These are phyloP conservation scores for Mus minutoides DNA, from an alignment of 2,797 vertebrate genomes.

Conservation along the genomic window DNA sequence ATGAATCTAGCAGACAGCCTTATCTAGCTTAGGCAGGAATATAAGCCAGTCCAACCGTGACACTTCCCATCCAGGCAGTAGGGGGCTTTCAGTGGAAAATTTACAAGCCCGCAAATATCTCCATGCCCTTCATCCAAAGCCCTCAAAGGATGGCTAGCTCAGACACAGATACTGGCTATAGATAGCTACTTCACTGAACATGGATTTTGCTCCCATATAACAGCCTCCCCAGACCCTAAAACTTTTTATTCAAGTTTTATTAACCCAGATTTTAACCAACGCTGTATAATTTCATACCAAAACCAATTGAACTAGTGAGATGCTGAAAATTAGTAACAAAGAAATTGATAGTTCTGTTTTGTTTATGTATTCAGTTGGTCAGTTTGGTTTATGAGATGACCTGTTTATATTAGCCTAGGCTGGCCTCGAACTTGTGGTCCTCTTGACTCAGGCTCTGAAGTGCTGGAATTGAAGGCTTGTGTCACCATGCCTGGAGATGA, in stretches of 20 bases:
- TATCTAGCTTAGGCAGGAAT: slow-evolving; percentile 22
- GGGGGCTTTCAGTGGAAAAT: not conserved
- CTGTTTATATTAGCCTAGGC: not conserved
- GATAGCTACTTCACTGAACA: not conserved
- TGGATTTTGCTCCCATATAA: not conserved
- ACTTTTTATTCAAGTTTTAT: not conserved
- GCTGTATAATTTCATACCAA: not conserved
- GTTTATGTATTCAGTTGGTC: not conserved
- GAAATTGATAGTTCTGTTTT: not conserved
- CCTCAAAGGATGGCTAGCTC: not conserved
- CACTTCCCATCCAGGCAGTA: not conserved
- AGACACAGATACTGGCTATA: not conserved
- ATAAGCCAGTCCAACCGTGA: not conserved
- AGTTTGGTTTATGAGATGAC: not conserved
- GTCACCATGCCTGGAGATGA: not conserved
- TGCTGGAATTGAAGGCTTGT: not conserved
- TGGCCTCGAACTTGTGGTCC: not conserved
- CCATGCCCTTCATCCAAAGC: not conserved
- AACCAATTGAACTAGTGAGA: not conserved
- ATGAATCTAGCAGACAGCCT: not conserved
- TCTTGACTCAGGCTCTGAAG: not conserved
- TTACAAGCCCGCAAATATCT: not conserved
- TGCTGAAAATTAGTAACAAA: not conserved
- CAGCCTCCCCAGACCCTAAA: not conserved
- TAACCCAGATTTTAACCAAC: slow-evolving; percentile 32